A percentile compares a stretch with the other conserved stretches of the same genome.
Evolutionary conservation across 2,888 invertebrate species (phyloP).

Genomic region (Leptinotarsa rubiginosa): DNA sequence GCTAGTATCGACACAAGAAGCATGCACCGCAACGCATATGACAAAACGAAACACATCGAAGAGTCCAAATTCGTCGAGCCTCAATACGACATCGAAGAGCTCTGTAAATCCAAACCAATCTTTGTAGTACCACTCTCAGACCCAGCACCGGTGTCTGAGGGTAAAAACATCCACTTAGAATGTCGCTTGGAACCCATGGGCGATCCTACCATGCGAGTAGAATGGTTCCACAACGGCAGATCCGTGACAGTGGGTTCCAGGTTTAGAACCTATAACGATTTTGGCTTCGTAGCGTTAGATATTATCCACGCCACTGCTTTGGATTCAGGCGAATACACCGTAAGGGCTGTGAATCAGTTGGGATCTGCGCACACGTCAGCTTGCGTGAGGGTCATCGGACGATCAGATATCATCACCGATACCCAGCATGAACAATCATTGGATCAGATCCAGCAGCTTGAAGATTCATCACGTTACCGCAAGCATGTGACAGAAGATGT

Average conservation of each 20-base stretch:
- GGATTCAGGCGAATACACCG: conserved; percentile 96
- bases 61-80: conserved; percentile 88
- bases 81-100: conserved; percentile 90
- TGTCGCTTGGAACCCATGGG: conserved; percentile 95
- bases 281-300: conserved; percentile 96
- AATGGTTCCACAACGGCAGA: conserved; percentile 95
- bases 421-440: conserved; percentile 92
- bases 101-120: conserved; percentile 93
- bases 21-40: conserved; percentile 87
- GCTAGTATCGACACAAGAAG: conserved; percentile 90
- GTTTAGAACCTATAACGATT: conserved; percentile 95
- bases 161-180: conserved; percentile 91
- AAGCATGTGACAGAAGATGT: conserved; percentile 83
- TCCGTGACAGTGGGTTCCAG: conserved; percentile 90
- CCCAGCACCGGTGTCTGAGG: conserved; percentile 86
- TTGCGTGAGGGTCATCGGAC: conserved; percentile 86
- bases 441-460: conserved; percentile 91
- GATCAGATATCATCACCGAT: conserved; percentile 86
- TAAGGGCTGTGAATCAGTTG: conserved; percentile 90
- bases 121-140: conserved; percentile 91
- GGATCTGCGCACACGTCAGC: conserved; percentile 94
- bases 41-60: conserved; percentile 89
- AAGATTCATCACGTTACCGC: conserved; percentile 80
- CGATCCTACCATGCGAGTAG: conserved; percentile 94
- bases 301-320: conserved; percentile 93